Percentiles rank a stretch among this genome's conserved stretches.
phyloP scores from a whole-genome alignment of 92 coral and sea anemone species.

The Actinostola sp. region DNA sequence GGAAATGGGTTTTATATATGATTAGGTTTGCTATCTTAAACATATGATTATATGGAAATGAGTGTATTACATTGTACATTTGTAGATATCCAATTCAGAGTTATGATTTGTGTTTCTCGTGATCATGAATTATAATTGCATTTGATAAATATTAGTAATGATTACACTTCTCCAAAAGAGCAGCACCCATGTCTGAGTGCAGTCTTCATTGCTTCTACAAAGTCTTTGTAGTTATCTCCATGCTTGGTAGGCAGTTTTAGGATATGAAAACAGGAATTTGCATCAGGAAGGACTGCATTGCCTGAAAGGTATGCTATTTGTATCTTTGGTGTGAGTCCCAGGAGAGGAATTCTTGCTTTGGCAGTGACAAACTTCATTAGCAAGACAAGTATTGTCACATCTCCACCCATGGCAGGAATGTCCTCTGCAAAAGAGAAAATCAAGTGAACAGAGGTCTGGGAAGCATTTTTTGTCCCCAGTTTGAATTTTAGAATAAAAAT shows the following conservation, averaged over 20 bases:
- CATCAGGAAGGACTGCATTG: conserved; percentile 42
- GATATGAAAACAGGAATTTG: conserved; percentile 40
- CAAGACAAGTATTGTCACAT: conserved; percentile 39
- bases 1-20: too few species aligned
- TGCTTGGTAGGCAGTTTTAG: conserved; percentile 36
- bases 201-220: conserved; percentile 29
- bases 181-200: conserved; percentile 50
- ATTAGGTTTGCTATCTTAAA: too few species aligned
- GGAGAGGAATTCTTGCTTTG: conserved; percentile 37
- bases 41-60: too few species aligned
- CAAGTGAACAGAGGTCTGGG: too few species aligned
- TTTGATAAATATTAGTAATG: too few species aligned
- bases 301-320: conserved; percentile 26
- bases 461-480: too few species aligned
- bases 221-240: conserved; percentile 19
- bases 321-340: conserved; percentile 30
- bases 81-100: too few species aligned
- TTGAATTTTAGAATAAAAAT: too few species aligned
- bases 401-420: conserved; percentile 51
- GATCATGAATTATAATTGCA: too few species aligned
- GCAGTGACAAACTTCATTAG: conserved; percentile 43
- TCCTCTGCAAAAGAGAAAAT: conserved; percentile 29
- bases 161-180: conserved; percentile 33
- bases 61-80: too few species aligned
- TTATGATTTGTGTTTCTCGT: too few species aligned